Percentiles rank a stretch among this genome's conserved stretches.
Evolutionary conservation across 1,140 invertebrate species (phyloP).

Genomic region (Drosophila jambulina): DNA sequence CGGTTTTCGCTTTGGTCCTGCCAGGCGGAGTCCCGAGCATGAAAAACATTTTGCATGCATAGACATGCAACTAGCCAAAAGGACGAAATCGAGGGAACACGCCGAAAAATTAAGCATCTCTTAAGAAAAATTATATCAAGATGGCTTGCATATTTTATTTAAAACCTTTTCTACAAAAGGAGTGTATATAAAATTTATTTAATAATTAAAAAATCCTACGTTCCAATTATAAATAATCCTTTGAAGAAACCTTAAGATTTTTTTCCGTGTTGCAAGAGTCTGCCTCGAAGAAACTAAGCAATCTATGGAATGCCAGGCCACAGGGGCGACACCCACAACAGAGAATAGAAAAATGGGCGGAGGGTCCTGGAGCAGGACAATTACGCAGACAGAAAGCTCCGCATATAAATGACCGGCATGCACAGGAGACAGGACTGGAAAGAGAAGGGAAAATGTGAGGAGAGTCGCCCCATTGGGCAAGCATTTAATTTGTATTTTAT

Average conservation of each 20-base stretch:
- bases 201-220: too few relatives aligned
- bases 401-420: constrained; percentile 62
- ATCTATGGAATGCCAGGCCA: constrained; percentile 57
- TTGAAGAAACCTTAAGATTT: neutral
- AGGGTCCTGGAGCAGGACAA: constrained; percentile 52
- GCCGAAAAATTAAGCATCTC: neutral
- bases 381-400: constrained; percentile 57
- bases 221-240: too few relatives aligned
- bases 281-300: constrained; percentile 39
- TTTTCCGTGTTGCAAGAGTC: constrained; percentile 9
- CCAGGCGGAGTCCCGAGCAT: constrained; percentile 42
- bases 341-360: constrained; percentile 16
- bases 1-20: constrained; percentile 2
- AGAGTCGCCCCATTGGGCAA: constrained; percentile 52
- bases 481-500: constrained; percentile 82
- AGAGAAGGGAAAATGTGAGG: constrained; percentile 1
- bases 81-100: neutral
- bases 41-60: constrained; percentile 76
- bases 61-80: constrained; percentile 59
- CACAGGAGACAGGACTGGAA: constrained; percentile 27
- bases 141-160: too few relatives aligned
- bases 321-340: constrained; percentile 48
- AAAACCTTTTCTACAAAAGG: neutral
- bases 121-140: neutral
- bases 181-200: neutral